These are phyloP conservation scores for Oryctes rhinoceros DNA, from an alignment of 1,140 invertebrate species.

Conservation along the genomic window DNA sequence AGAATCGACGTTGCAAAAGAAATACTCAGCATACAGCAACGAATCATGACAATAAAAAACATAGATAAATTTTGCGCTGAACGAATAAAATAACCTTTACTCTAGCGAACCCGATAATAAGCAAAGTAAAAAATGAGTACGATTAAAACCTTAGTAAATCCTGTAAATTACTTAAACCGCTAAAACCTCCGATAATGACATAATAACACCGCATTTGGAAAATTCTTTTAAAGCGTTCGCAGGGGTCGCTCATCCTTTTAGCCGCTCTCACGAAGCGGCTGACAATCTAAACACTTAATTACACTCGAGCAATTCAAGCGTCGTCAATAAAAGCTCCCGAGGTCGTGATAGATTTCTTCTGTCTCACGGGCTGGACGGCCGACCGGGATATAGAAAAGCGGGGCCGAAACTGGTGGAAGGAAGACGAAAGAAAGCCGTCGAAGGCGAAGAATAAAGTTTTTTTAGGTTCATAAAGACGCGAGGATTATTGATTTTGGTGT, in stretches of 20 bases:
- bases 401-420: neutral
- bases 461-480: neutral
- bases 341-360: conserved; percentile 10
- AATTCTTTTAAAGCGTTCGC: neutral
- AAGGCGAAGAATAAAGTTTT: neutral
- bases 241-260: neutral
- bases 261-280: neutral
- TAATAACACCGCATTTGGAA: neutral
- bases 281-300: conserved; percentile 22
- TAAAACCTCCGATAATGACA: neutral
- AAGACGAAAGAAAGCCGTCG: neutral
- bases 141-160: neutral
- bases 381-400: neutral
- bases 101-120: too few species aligned
- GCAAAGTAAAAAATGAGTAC: neutral
- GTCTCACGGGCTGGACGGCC: neutral
- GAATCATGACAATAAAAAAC: too few species aligned
- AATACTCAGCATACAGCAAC: too few species aligned
- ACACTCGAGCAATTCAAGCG: conserved; percentile 16
- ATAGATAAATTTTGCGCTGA: too few species aligned
- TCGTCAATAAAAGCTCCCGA: neutral
- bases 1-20: too few species aligned
- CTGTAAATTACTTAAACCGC: neutral
- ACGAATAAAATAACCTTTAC: too few species aligned
- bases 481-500: conserved; percentile 4